A percentile compares a stretch with the other conserved stretches of the same genome.
phyloP scores from a whole-genome alignment of 2,888 invertebrate genomes.

The Agrochola circellaris region DNA sequence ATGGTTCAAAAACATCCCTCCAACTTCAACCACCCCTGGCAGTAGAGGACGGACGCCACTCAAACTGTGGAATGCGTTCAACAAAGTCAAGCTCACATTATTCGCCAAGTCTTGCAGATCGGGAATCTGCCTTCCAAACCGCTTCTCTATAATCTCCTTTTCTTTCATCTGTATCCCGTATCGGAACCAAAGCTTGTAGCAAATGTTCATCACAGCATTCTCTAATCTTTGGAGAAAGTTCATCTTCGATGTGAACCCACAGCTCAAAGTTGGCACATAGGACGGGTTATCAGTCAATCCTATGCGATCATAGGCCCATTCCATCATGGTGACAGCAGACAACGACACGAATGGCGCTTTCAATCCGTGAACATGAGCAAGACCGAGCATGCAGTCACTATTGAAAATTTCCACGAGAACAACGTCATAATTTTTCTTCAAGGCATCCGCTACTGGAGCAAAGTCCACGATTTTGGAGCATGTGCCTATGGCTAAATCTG shows the following conservation, averaged over 20 bases:
- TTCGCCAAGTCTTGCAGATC: constrained; percentile 87
- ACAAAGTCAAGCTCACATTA: constrained; percentile 88
- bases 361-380: constrained; percentile 88
- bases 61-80: constrained; percentile 92
- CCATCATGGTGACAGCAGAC: constrained; percentile 12
- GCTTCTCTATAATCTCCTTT: constrained; percentile 82
- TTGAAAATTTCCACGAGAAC: constrained; percentile 92
- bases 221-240: constrained; percentile 87
- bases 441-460: constrained; percentile 14
- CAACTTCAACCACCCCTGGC: constrained; percentile 91
- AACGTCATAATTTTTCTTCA: constrained; percentile 82
- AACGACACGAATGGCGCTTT: constrained; percentile 14
- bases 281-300: constrained; percentile 65
- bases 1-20: constrained; percentile 90
- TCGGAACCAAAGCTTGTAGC: constrained; percentile 80
- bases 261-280: constrained; percentile 89
- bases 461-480: constrained; percentile 40
- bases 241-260: constrained; percentile 86
- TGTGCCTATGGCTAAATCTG: constrained; percentile 17
- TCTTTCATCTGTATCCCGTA: constrained; percentile 78
- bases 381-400: constrained; percentile 92
- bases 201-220: constrained; percentile 77
- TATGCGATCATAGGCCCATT: constrained; percentile 33
- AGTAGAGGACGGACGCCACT: constrained; percentile 90
- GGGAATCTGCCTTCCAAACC: constrained; percentile 86